Percentiles rank a stretch among this genome's conserved stretches.
These are phyloP conservation scores for Noturus placidus DNA, from an alignment of 2,113 vertebrate species.

Conservation along the genomic window DNA sequence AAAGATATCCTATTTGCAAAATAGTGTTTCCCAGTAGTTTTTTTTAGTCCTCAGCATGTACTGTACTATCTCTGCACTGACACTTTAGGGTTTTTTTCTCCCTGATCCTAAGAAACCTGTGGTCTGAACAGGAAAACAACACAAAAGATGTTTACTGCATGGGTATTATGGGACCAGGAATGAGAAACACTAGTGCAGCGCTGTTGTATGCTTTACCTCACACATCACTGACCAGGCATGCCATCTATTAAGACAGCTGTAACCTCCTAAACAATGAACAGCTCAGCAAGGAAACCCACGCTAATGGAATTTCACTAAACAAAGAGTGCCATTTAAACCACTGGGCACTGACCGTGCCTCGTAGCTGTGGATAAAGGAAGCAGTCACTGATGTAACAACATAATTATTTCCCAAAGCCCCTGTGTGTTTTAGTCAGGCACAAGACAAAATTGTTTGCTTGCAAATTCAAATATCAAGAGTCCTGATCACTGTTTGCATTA, in stretches of 20 bases:
- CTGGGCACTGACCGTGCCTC: conserved; percentile 21
- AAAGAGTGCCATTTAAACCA: conserved; percentile 41
- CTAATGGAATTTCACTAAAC: conserved; percentile 47
- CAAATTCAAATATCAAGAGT: not conserved
- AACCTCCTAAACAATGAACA: conserved; percentile 36
- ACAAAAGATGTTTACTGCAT: not conserved
- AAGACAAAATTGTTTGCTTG: conserved; percentile 18
- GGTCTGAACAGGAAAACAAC: not conserved
- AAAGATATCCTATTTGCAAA: not conserved
- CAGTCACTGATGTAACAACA: conserved; percentile 39
- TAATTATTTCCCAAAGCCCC: conserved; percentile 40
- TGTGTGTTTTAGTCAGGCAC: conserved; percentile 27
- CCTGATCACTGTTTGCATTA: no score
- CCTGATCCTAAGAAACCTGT: not conserved
- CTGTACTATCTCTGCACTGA: not conserved
- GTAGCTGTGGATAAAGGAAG: conserved; percentile 15
- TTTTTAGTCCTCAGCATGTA: not conserved
- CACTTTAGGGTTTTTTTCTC: not conserved
- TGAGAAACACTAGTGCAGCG: not conserved
- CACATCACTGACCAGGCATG: conserved; percentile 16
- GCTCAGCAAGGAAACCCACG: conserved; percentile 21
- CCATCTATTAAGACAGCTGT: conserved; percentile 24
- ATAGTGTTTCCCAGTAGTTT: not conserved
- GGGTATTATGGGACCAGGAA: not conserved
- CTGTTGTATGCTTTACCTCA: not conserved